A percentile compares a stretch with the other conserved stretches of the same genome.
Evolutionary conservation across 2,797 vertebrate species (phyloP).

Genomic region (Borostomias antarcticus): DNA sequence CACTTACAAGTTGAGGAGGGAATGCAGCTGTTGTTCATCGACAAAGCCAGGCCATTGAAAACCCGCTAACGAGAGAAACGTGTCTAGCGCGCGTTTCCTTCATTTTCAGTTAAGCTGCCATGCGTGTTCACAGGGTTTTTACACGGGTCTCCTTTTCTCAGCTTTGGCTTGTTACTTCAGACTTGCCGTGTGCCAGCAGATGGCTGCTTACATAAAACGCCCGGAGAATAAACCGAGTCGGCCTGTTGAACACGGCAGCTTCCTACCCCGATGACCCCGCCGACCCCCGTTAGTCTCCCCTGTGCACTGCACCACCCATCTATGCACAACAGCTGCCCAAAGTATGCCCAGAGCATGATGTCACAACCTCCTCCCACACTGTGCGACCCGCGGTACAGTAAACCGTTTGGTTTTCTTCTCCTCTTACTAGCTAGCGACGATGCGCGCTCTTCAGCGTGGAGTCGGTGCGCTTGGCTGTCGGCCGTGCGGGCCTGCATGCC

Average conservation of each 20-base stretch:
- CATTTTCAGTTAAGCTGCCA: not conserved
- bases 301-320: not conserved
- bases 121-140: not conserved
- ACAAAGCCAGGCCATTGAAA: not conserved
- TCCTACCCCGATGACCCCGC: not conserved
- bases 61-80: not conserved
- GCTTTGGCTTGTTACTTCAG: not conserved
- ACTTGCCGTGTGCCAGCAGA: conserved; percentile 5
- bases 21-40: not conserved
- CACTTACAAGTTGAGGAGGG: not conserved
- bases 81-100: not conserved
- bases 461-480: not conserved
- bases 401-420: not conserved
- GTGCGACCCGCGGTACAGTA: not conserved
- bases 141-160: not conserved
- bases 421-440: not conserved
- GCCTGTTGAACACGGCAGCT: not conserved
- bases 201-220: conserved; percentile 23
- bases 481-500: too few species aligned
- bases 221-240: conserved; percentile 9
- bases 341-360: too few species aligned
- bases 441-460: not conserved
- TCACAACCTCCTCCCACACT: not conserved
- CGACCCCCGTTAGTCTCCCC: not conserved
- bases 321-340: not conserved